These are phyloP conservation scores for Alentia gelatinosa DNA, from an alignment of 2,888 invertebrate genomes.

Conservation along the genomic window DNA sequence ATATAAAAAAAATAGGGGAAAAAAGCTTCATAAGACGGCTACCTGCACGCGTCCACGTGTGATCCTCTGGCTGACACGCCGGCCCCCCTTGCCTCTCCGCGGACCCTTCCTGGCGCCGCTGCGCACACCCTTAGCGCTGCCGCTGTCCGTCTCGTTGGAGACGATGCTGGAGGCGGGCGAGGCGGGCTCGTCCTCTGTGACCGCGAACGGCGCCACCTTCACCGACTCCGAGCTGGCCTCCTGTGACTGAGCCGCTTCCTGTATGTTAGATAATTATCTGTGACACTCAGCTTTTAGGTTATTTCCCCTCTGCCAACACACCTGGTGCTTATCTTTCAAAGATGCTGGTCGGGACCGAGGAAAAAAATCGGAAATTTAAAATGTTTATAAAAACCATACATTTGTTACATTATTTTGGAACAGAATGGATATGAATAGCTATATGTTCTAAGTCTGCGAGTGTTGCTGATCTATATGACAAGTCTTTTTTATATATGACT, in stretches of 20 bases:
- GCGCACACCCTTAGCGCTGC: slow-evolving; percentile 57
- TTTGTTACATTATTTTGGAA: no score
- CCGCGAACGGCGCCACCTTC: neutral
- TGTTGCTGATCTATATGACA: no score
- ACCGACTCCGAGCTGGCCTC: neutral
- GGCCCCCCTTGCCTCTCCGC: slow-evolving; percentile 21
- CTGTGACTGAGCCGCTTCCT: no score
- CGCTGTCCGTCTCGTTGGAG: slow-evolving; percentile 75
- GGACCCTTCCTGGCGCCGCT: neutral
- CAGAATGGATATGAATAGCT: no score
- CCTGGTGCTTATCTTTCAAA: neutral
- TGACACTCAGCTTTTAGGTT: no score
- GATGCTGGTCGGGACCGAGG: no score
- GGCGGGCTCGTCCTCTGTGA: slow-evolving; percentile 70
- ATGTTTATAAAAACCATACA: no score
- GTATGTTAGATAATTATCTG: no score
- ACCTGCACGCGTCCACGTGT: slow-evolving; percentile 34
- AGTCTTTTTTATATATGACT: no score
- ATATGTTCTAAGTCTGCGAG: no score
- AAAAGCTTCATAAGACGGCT: neutral
- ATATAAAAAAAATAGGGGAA: no score
- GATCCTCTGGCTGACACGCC: slow-evolving; percentile 20
- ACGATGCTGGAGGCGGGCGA: slow-evolving; percentile 78
- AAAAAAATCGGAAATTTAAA: no score
- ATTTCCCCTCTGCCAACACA: neutral